A percentile compares a stretch with the other conserved stretches of the same genome.
Conservation (phyloP, 2,888 invertebrate species). For the Hartigia nigra region DNA sequence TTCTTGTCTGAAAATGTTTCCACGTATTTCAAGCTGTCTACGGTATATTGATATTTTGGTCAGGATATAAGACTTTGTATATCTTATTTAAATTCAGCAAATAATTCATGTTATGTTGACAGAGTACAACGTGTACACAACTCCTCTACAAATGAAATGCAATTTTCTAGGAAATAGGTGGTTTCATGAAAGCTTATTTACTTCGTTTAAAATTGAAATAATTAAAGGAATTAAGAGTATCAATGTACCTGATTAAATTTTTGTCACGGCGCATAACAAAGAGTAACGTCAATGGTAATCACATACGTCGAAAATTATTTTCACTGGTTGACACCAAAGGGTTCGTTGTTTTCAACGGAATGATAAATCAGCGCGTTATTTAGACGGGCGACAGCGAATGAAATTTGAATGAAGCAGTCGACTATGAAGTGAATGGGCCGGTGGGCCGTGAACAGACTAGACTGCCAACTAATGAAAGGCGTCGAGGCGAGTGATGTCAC, state of each 20-base stretch:
- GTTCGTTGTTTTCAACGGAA: not conserved
- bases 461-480: not conserved
- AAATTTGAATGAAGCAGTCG: constrained; percentile 3
- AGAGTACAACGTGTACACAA: not conserved
- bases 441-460: constrained; percentile 1
- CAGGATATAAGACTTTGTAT: not conserved
- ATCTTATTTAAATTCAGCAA: not conserved
- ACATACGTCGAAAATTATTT: not conserved
- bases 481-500: constrained; percentile 6
- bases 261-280: not conserved
- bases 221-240: not conserved
- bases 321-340: not conserved
- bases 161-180: not conserved
- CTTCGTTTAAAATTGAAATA: not conserved
- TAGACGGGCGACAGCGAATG: not conserved
- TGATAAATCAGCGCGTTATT: not conserved
- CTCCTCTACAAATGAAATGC: not conserved
- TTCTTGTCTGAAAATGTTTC: constrained; percentile 73
- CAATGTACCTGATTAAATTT: not conserved
- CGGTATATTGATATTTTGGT: not conserved
- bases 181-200: not conserved
- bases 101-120: not conserved
- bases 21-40: not conserved
- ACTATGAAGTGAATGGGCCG: not conserved
- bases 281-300: not conserved